These are phyloP conservation scores for Forbesichthys papilliferus DNA, from an alignment of 2,113 vertebrate species.

Conservation along the genomic window DNA sequence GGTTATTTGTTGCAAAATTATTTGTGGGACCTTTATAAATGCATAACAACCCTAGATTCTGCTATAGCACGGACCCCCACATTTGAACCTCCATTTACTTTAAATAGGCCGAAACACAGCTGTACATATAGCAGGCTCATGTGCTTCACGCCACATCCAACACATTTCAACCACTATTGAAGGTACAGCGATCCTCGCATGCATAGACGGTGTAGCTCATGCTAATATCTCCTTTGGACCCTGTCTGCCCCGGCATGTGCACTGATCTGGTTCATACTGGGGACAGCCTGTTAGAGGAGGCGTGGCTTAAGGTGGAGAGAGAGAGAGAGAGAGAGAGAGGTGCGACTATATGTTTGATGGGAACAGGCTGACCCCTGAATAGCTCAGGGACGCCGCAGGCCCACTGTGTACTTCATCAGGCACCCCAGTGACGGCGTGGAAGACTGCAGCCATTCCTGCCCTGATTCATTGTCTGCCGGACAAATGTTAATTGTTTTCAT, in stretches of 20 bases:
- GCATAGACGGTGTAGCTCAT: background rate
- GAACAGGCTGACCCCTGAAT: conserved; percentile 83
- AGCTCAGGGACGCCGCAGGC: conserved; percentile 66
- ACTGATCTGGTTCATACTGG: conserved; percentile 11
- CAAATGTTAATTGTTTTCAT: conserved; percentile 95
- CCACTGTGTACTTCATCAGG: conserved; percentile 81
- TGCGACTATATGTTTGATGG: conserved; percentile 66
- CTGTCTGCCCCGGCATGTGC: background rate
- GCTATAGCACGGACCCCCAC: no score
- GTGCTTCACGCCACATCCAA: no score
- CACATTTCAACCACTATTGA: no score
- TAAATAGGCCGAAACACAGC: no score
- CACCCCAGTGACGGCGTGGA: conserved; percentile 72
- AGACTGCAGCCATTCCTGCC: conserved; percentile 87
- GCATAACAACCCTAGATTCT: no score
- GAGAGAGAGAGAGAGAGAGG: conserved; percentile 26
- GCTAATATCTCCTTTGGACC: background rate
- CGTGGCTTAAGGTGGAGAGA: conserved; percentile 34
- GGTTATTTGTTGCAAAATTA: no score
- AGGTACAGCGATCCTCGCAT: no score
- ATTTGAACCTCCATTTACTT: no score
- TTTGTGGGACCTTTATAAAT: no score
- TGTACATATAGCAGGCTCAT: no score
- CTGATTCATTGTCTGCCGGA: conserved; percentile 89
- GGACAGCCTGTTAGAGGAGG: conserved; percentile 29